A percentile compares a stretch with the other conserved stretches of the same genome.
Evolutionary conservation across 1,140 invertebrate genomes (phyloP).

Genomic region (Coptotermes formosanus): DNA sequence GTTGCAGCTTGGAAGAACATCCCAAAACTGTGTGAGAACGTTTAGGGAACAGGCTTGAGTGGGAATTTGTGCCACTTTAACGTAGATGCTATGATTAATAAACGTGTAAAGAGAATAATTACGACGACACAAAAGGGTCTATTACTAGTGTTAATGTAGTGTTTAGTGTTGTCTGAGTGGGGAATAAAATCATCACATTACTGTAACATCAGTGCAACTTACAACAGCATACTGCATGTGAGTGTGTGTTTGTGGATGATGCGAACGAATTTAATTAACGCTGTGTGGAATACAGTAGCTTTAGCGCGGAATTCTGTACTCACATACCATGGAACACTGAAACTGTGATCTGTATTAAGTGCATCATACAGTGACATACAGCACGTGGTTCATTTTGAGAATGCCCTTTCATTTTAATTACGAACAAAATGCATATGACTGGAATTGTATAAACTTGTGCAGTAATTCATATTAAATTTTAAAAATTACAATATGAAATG

Average conservation of each 20-base stretch:
- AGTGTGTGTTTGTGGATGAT: not conserved
- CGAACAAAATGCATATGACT: not conserved
- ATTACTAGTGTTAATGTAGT: not conserved
- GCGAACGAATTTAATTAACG: not conserved
- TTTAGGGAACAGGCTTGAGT: slow-evolving; percentile 18
- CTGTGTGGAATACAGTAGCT: not conserved
- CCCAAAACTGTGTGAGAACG: slow-evolving; percentile 26
- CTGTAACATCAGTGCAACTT: not conserved
- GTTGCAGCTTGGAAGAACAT: not conserved
- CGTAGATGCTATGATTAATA: not conserved
- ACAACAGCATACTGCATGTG: not conserved
- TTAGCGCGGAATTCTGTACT: not conserved
- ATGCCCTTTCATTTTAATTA: not conserved
- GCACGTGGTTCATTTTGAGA: not conserved
- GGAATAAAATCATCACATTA: not conserved
- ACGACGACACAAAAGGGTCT: not conserved
- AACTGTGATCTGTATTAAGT: not conserved
- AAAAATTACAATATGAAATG: not conserved
- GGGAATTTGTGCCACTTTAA: slow-evolving; percentile 10
- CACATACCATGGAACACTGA: not conserved
- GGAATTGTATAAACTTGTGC: not conserved
- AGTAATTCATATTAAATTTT: not conserved
- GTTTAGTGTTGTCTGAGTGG: not conserved
- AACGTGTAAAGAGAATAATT: not conserved
- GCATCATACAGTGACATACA: not conserved